These are phyloP conservation scores for Bos javanicus DNA, from an alignment of 2,113 vertebrate species.

Conservation along the genomic window DNA sequence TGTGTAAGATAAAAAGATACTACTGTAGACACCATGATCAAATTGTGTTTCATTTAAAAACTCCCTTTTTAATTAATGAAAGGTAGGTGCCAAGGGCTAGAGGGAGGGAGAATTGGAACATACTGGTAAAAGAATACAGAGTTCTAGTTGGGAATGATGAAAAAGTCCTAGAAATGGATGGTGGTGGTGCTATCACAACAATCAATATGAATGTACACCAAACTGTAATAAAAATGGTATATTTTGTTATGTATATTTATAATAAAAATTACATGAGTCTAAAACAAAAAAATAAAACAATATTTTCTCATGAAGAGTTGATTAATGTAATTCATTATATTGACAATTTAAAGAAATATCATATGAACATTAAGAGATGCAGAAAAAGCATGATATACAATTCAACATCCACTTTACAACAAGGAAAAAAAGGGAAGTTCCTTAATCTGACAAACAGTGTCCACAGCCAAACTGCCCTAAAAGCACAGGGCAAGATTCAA, in stretches of 20 bases:
- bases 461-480: neutral
- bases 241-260: neutral
- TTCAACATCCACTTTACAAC: neutral
- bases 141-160: neutral
- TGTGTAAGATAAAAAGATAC: neutral
- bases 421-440: neutral
- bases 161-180: neutral
- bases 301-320: neutral
- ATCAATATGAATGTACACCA: neutral
- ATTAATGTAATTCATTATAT: neutral
- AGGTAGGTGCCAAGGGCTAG: neutral
- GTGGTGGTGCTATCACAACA: neutral
- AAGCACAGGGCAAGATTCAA: neutral
- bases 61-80: neutral
- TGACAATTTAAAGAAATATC: slow-evolving; percentile 20
- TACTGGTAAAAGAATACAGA: neutral
- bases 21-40: neutral
- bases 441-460: neutral
- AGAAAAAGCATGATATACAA: neutral
- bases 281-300: neutral
- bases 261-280: neutral
- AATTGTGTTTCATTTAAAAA: neutral
- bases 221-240: neutral
- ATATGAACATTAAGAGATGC: neutral
- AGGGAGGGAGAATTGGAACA: neutral